phyloP scores from a whole-genome alignment of 2,888 invertebrate genomes.

The Meliscaeva auricollis region DNA sequence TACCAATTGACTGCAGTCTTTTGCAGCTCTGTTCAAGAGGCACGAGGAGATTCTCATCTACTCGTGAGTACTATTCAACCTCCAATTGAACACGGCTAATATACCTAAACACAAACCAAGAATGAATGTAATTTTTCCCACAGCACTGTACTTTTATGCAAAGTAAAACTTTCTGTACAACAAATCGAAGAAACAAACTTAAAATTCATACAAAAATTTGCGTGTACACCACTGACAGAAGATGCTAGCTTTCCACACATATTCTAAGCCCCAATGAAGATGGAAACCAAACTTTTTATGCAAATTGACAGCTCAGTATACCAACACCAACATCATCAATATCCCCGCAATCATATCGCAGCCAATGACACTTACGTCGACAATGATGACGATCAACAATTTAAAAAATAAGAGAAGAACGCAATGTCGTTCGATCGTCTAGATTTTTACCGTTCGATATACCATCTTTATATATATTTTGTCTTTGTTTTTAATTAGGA shows the following conservation, averaged over 20 bases:
- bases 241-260: slow-evolving; percentile 38
- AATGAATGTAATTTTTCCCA: neutral
- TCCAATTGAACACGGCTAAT: too few relatives aligned
- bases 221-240: slow-evolving; percentile 49
- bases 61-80: too few relatives aligned
- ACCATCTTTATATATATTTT: too few relatives aligned
- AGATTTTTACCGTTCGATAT: slow-evolving; percentile 41
- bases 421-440: slow-evolving; percentile 31
- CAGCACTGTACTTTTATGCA: slow-evolving; percentile 2
- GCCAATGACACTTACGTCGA: neutral
- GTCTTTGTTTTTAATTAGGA: slow-evolving; percentile 53
- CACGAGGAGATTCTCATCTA: too few relatives aligned
- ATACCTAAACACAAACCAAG: too few relatives aligned
- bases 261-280: slow-evolving; percentile 36
- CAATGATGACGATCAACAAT: slow-evolving; percentile 6
- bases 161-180: neutral
- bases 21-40: too few relatives aligned
- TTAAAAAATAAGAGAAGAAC: slow-evolving; percentile 28
- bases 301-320: slow-evolving; percentile 68
- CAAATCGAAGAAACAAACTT: slow-evolving; percentile 12
- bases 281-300: slow-evolving; percentile 59
- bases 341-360: slow-evolving; percentile 20
- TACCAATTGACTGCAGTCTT: too few relatives aligned
- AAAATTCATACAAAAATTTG: slow-evolving; percentile 42
- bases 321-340: slow-evolving; percentile 24